A percentile compares a stretch with the other conserved stretches of the same genome.
These are phyloP conservation scores for Oenanthe melanoleuca DNA, from an alignment of 2,113 vertebrate genomes.

Conservation along the genomic window DNA sequence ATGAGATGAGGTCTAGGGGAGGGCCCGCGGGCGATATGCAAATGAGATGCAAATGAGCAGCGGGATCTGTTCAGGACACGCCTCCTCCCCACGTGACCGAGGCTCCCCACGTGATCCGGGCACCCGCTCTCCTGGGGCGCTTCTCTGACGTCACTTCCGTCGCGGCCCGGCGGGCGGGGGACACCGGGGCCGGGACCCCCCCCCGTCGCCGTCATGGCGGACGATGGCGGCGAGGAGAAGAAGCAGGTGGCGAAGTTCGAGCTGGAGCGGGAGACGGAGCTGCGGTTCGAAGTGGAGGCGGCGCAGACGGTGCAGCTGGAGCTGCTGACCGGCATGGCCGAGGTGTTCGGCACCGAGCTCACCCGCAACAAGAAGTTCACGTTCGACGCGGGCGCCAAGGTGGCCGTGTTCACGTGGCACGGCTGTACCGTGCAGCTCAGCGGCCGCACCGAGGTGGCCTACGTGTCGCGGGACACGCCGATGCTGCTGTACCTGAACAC, in stretches of 20 bases:
- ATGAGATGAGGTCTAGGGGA: fast-evolving
- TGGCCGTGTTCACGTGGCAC: constrained; percentile 98
- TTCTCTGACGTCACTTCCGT: not conserved
- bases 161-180: fast-evolving
- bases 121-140: fast-evolving
- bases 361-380: constrained; percentile 96
- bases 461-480: constrained; percentile 94
- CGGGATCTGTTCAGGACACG: fast-evolving
- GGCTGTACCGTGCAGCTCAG: constrained; percentile 91
- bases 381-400: constrained; percentile 92
- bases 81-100: fast-evolving
- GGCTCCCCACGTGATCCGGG: fast-evolving
- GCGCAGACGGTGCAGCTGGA: constrained; percentile 90
- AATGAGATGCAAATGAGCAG: fast-evolving
- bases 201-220: constrained; percentile 46
- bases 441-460: constrained; percentile 94
- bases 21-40: not conserved
- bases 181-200: not conserved
- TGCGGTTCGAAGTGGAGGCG: constrained; percentile 94
- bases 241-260: constrained; percentile 90
- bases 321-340: constrained; percentile 89
- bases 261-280: constrained; percentile 94
- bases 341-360: constrained; percentile 95
- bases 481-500: constrained; percentile 98
- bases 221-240: constrained; percentile 75